Percentiles rank a stretch among this genome's conserved stretches.
Evolutionary conservation across 2,888 invertebrate species (phyloP).

Genomic region (Mylabris sibirica): DNA sequence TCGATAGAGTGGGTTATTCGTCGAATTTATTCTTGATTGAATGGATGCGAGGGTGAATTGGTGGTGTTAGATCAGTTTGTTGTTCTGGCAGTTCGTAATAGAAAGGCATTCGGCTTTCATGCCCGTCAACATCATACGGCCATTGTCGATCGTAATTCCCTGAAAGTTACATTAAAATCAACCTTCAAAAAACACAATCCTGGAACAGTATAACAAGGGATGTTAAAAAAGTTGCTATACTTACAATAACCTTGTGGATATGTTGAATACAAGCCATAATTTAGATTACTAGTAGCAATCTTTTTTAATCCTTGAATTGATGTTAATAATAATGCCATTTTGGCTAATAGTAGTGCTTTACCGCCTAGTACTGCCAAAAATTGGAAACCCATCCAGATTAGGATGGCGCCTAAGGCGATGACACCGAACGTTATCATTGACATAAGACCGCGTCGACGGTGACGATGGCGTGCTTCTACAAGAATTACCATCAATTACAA

Average conservation of each 20-base stretch:
- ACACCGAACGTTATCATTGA: conserved; percentile 82
- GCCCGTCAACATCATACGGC: conserved; percentile 43
- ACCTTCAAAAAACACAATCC: neutral
- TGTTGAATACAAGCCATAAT: conserved; percentile 78
- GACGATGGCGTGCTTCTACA: conserved; percentile 53
- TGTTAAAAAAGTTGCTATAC: conserved; percentile 18
- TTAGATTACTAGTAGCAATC: conserved; percentile 77
- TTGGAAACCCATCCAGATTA: conserved; percentile 85
- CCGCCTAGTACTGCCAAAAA: conserved; percentile 83
- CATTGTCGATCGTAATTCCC: conserved; percentile 55
- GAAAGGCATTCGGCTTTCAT: conserved; percentile 18
- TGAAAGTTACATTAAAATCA: conserved; percentile 40
- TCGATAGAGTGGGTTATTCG: neutral
- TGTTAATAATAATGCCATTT: conserved; percentile 81
- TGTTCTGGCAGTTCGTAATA: conserved; percentile 23
- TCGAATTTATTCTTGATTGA: conserved; percentile 15
- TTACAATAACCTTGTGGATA: conserved; percentile 52
- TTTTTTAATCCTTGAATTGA: conserved; percentile 83
- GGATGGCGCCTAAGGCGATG: conserved; percentile 76
- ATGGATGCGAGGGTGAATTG: conserved; percentile 18
- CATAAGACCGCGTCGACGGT: conserved; percentile 73
- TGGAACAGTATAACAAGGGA: neutral
- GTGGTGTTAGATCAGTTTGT: conserved; percentile 23
- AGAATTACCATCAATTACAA: too few relatives aligned
- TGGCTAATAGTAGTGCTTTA: conserved; percentile 80